Percentiles rank a stretch among this genome's conserved stretches.
Evolutionary conservation across 2,888 invertebrate genomes (phyloP).

Genomic region (Oligia fasciuncula): DNA sequence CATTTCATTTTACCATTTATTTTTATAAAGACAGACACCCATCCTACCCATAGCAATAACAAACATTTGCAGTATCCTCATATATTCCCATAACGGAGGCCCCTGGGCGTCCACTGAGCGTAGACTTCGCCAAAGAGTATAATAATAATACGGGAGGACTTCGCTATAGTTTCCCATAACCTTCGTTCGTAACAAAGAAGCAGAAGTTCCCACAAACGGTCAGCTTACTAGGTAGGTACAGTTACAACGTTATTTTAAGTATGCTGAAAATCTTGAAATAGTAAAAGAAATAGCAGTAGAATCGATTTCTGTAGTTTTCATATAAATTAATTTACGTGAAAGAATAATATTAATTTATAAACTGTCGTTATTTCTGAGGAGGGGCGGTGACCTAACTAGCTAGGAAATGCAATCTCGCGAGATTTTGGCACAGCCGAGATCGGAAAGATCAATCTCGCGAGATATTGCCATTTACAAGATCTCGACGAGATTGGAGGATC

Average conservation of each 20-base stretch:
- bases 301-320: not conserved
- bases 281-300: not conserved
- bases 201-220: conserved; percentile 37
- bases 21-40: conserved; percentile 8
- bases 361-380: not conserved
- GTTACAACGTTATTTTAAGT: not conserved
- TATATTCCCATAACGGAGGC: conserved; percentile 14
- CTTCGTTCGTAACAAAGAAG: conserved; percentile 53
- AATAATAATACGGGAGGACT: no score
- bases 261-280: not conserved
- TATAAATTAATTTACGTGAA: no score
- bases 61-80: conserved; percentile 29
- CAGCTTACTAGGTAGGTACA: not conserved
- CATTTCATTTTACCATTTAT: not conserved
- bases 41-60: conserved; percentile 2
- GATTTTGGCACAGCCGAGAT: not conserved
- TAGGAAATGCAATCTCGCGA: not conserved
- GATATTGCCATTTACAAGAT: not conserved
- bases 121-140: not conserved
- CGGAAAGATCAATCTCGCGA: not conserved
- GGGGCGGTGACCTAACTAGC: not conserved
- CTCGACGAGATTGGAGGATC: not conserved
- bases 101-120: not conserved
- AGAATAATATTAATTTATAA: not conserved
- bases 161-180: conserved; percentile 17